Evolutionary conservation across 2,888 invertebrate species (phyloP), one percentile per base, ranked within the genome.

Genomic region (Lochmaea crataegi): DNA sequence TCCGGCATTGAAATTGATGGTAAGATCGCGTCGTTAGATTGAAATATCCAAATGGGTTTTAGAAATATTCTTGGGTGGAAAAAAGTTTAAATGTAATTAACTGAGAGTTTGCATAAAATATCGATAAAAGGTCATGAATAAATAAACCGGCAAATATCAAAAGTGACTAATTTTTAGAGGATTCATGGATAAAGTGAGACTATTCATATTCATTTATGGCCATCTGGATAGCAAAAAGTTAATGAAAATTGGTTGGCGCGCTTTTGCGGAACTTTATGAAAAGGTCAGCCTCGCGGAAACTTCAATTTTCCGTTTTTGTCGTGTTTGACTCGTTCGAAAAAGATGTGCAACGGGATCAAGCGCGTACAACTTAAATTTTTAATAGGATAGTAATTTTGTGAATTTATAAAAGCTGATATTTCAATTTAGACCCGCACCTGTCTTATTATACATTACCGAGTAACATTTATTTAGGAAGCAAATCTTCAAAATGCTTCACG

Each of bases 261-360:
- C 67, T 58, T 57, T 45, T 14, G 22, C 63, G 73, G 68, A 76
- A 76, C 68, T 74, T 75, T 64, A 65, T 65, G 64, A 48, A 75
- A 76, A 76, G 75, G 76, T 76, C 75, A 73, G 73, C 71, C 72
- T 60, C 66, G 70, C 68, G 74, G 68, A 74, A 75, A 72, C 72
- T 64, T 72, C 75, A 65, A 70, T 70, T 70, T 70, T 70, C 57
- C 64, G 57, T 64, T 70, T 69, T 69, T 69, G 11, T 32, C 14
- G 11, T 41, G 51, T 64, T 38, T 63, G 32, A 65, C 56, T 57
- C 45, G 64, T 18, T 57, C 53, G 48, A 64, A 53, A 64, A 70
- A 70, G 57, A 64, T 53, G 63, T 60, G 56, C 61, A 22, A 7
- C 11, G n/a, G 32, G 9, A 6, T 38, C 38, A 38, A 60, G 60